These are phyloP conservation scores for Diacarnus erythraeanus DNA, from an alignment of 37 sponge, comb jelly and placozoan genomes.

Conservation along the genomic window DNA sequence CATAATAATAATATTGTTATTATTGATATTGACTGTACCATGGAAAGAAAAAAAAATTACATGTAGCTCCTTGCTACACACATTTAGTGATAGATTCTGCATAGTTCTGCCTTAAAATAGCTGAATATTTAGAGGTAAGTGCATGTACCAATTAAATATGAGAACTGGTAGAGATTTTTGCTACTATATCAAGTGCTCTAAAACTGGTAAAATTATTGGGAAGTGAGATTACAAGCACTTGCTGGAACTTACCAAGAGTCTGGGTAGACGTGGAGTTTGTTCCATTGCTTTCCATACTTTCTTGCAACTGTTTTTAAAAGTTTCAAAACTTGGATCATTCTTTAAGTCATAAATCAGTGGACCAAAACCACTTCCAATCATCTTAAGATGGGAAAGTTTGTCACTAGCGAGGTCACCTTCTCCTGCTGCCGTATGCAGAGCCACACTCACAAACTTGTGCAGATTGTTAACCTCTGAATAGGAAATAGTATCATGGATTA, in stretches of 20 bases:
- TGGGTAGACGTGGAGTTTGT: conserved; percentile 26
- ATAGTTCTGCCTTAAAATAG: no score
- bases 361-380: conserved; percentile 57
- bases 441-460: conserved; percentile 62
- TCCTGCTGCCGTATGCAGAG: conserved; percentile 66
- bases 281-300: conserved; percentile 52
- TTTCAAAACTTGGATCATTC: conserved; percentile 20
- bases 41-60: no score
- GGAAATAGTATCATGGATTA: no score
- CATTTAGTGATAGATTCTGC: no score
- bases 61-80: no score
- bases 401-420: conserved; percentile 56
- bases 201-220: background rate
- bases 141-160: background rate
- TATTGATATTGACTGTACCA: no score
- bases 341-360: conserved; percentile 52
- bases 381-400: conserved; percentile 51
- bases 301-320: conserved; percentile 15
- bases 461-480: conserved; percentile 34
- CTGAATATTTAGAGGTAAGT: background rate
- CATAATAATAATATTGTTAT: no score
- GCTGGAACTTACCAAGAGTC: conserved; percentile 26
- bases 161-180: background rate
- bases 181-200: background rate
- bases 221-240: background rate